Evolutionary conservation across 2,797 vertebrate genomes (phyloP).

Genomic region (Lophius americanus): DNA sequence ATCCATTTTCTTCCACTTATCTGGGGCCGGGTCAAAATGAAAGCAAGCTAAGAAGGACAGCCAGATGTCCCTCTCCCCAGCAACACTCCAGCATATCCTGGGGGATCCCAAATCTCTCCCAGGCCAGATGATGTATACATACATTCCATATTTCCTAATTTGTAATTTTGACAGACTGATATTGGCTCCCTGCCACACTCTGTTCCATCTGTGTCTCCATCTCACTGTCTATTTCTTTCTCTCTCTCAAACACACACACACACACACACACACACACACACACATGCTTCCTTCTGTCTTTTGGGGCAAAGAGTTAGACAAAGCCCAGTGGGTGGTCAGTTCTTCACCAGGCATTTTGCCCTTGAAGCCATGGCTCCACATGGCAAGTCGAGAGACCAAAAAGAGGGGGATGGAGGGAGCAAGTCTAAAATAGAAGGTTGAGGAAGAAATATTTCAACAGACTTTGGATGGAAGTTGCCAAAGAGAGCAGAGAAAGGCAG

Average conservation of each 20-base stretch:
- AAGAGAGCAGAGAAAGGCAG: constrained; percentile 39
- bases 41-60: no score
- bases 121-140: no score
- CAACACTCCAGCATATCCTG: no score
- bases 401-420: constrained; percentile 27
- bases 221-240: background rate
- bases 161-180: no score
- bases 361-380: constrained; percentile 58
- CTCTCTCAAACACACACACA: constrained; percentile 12
- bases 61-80: no score
- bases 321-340: constrained; percentile 73
- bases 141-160: no score
- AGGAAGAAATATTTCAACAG: constrained; percentile 36
- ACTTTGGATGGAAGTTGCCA: constrained; percentile 44
- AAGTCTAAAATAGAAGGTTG: constrained; percentile 47
- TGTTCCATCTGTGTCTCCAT: constrained; percentile 7
- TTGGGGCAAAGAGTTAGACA: constrained; percentile 64
- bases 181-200: background rate
- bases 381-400: constrained; percentile 44
- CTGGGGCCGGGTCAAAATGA: no score
- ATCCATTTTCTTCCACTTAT: no score
- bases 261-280: constrained; percentile 31
- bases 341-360: constrained; percentile 54
- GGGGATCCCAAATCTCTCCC: no score
- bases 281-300: constrained; percentile 43